These are phyloP conservation scores for Brachypalpus laphriformis DNA, from an alignment of 2,888 invertebrate genomes.

Conservation along the genomic window DNA sequence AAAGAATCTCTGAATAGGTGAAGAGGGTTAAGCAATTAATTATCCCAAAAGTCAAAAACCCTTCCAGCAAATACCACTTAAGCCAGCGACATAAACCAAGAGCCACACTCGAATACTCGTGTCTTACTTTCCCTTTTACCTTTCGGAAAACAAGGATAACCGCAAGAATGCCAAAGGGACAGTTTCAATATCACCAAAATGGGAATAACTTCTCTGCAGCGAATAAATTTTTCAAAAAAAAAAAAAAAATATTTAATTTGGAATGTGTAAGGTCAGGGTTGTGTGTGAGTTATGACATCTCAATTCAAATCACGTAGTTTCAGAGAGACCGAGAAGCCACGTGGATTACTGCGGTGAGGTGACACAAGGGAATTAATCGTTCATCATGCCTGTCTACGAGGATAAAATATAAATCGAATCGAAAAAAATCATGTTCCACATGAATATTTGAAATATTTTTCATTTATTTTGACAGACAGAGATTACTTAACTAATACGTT, in stretches of 20 bases:
- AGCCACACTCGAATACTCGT: neutral
- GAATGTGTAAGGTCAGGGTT: constrained; percentile 27
- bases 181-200: constrained; percentile 32
- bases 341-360: constrained; percentile 39
- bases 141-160: neutral
- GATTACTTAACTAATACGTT: constrained; percentile 1
- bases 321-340: constrained; percentile 10
- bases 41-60: constrained; percentile 1
- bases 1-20: neutral
- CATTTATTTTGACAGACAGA: constrained; percentile 18
- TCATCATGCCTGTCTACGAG: constrained; percentile 21
- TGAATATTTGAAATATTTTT: neutral
- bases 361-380: constrained; percentile 44
- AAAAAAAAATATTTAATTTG: constrained; percentile 37
- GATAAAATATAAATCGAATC: neutral
- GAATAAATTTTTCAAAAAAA: constrained; percentile 4
- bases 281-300: constrained; percentile 15
- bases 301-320: constrained; percentile 45
- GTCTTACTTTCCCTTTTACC: neutral
- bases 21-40: constrained; percentile 1
- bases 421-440: neutral
- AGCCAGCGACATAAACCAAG: neutral
- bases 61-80: constrained; percentile 10
- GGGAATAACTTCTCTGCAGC: neutral
- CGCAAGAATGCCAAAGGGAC: constrained; percentile 22